Evolutionary conservation across 1,140 invertebrate genomes (phyloP).

Genomic region (Brachionus sp.): DNA sequence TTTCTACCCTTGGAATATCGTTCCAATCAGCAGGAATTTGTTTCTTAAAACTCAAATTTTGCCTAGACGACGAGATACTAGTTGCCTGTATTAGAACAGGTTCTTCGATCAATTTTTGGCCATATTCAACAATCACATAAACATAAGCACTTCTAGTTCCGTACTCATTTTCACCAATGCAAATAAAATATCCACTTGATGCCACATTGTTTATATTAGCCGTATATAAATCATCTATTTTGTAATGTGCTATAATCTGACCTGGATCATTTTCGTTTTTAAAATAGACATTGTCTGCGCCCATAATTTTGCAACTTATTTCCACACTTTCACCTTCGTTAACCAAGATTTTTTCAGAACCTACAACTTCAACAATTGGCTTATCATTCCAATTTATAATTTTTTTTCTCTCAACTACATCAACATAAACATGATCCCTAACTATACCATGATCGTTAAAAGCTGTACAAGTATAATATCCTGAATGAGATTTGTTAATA

Average conservation of each 20-base stretch:
- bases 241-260: not conserved
- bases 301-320: not conserved
- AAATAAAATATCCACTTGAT: not conserved
- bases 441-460: not conserved
- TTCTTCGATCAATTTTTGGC: not conserved
- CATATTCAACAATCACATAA: not conserved
- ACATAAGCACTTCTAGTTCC: not conserved
- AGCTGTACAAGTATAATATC: not conserved
- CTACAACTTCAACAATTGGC: not conserved
- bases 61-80: not conserved
- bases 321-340: not conserved
- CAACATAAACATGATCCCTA: slow-evolving; percentile 2
- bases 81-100: not conserved
- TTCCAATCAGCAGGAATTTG: not conserved
- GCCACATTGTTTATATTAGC: not conserved
- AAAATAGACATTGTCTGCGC: not conserved
- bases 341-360: not conserved
- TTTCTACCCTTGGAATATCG: slow-evolving; percentile 15
- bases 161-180: not conserved
- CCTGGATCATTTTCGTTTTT: not conserved
- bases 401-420: not conserved
- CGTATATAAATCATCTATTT: not conserved
- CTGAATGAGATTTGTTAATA: not conserved
- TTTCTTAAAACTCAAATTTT: not conserved
- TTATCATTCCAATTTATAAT: not conserved